Conservation (phyloP, 2,113 vertebrate species). For the Cepphus grylle region DNA sequence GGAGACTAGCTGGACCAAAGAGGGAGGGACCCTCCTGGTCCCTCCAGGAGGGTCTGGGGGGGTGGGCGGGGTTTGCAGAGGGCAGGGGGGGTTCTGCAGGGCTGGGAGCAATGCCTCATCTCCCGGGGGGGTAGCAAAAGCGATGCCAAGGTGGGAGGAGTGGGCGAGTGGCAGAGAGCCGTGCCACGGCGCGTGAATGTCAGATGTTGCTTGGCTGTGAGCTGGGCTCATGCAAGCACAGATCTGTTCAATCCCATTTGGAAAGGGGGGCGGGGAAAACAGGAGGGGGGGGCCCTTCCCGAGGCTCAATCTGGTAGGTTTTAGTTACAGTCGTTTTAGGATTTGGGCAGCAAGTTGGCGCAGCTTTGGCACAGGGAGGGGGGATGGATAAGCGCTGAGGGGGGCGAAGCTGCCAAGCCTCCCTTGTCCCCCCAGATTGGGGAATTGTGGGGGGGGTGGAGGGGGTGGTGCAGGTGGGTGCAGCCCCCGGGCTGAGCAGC, state of each 20-base stretch:
- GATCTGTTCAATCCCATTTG: constrained; percentile 53
- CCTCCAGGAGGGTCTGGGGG: neutral
- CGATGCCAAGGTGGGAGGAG: constrained; percentile 11
- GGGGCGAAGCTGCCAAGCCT: constrained; percentile 5
- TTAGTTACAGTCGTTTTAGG: constrained; percentile 55
- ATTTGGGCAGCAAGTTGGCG: constrained; percentile 48
- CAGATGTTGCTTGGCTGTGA: constrained; percentile 54
- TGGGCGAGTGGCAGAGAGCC: constrained; percentile 45
- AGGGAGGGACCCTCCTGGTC: neutral
- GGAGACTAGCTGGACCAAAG: neutral
- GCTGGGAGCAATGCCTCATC: neutral
- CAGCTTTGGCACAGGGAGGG: constrained; percentile 8
- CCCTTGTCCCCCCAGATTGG: neutral
- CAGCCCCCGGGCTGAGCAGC: neutral
- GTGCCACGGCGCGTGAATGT: constrained; percentile 42
- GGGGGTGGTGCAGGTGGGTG: neutral
- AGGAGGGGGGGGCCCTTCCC: neutral
- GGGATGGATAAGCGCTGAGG: neutral
- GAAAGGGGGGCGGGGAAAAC: neutral
- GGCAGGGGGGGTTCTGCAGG: neutral
- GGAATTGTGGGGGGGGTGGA: neutral
- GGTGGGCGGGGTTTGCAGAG: neutral
- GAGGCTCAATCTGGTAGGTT: constrained; percentile 49
- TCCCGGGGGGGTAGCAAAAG: neutral
- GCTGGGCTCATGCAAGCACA: constrained; percentile 16